Conservation (phyloP, 2,888 invertebrate species). For the Aleiodes leptofemur region DNA sequence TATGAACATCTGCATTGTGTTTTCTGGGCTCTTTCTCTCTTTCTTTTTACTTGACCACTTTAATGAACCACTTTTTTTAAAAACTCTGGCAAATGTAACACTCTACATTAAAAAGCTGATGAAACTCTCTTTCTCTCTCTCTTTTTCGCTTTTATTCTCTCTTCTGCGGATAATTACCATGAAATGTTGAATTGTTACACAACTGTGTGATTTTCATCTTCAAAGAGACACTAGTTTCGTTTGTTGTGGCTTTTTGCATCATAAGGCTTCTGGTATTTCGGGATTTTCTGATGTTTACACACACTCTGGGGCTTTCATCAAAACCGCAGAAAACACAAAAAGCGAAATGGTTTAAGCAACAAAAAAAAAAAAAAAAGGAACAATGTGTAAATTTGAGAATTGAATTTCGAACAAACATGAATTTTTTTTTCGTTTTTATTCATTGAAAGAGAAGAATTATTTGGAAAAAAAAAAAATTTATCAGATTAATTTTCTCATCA, state of each 20-base stretch:
- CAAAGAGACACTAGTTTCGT: conserved; percentile 63
- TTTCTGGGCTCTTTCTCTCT: conserved; percentile 42
- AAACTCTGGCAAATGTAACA: conserved; percentile 33
- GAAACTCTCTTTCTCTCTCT: conserved; percentile 34
- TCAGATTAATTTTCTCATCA: conserved; percentile 2
- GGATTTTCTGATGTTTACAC: conserved; percentile 23
- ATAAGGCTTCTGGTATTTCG: conserved; percentile 18
- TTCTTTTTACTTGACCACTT: background rate
- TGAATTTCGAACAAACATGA: background rate
- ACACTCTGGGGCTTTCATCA: conserved; percentile 1
- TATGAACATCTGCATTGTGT: conserved; percentile 39
- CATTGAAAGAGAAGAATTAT: too few relatives aligned
- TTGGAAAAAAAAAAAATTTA: too few relatives aligned
- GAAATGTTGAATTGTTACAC: conserved; percentile 67
- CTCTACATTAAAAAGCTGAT: conserved; percentile 31
- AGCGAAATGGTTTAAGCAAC: background rate
- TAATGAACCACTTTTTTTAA: conserved; percentile 38
- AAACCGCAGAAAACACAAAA: conserved; percentile 30
- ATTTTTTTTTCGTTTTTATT: background rate
- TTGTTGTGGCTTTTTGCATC: conserved; percentile 60
- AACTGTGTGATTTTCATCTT: conserved; percentile 65
- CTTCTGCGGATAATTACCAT: conserved; percentile 61
- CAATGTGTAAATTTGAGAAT: conserved; percentile 9
- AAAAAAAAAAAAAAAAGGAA: background rate
- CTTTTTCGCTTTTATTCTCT: too few relatives aligned